phyloP scores from a whole-genome alignment of 2,113 vertebrate species.

The Peromyscus maniculatus region DNA sequence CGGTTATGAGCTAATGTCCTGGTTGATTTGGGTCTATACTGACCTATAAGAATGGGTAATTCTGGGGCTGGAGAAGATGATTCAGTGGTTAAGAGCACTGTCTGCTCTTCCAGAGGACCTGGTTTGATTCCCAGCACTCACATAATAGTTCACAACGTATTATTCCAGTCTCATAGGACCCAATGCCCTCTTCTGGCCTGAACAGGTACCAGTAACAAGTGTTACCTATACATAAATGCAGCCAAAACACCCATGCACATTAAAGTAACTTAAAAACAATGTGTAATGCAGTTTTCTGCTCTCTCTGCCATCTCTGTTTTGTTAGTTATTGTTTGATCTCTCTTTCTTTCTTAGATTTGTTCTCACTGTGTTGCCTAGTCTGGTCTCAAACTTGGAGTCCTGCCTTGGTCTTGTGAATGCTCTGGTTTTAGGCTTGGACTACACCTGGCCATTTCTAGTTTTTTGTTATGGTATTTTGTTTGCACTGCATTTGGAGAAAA shows the following conservation, averaged over 20 bases:
- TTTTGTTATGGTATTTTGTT: neutral
- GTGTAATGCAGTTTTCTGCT: neutral
- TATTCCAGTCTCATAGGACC: neutral
- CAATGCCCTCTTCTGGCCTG: neutral
- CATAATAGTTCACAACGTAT: neutral
- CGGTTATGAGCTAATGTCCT: neutral
- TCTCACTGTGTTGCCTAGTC: neutral
- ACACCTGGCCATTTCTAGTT: neutral
- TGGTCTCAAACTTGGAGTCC: neutral
- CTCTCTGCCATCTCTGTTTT: neutral
- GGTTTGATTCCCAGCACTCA: neutral
- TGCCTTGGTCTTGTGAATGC: neutral
- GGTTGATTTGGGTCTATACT: neutral
- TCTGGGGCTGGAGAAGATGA: neutral
- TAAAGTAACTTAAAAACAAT: neutral
- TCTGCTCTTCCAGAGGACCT: neutral
- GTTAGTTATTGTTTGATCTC: neutral
- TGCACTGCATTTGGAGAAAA: constrained; percentile 41
- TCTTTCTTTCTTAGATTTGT: neutral
- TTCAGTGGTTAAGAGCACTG: neutral
- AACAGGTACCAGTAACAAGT: neutral
- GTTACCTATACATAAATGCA: neutral
- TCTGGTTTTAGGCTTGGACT: neutral
- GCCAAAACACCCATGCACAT: neutral
- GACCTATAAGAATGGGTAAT: neutral